Percentiles rank a stretch among this genome's conserved stretches.
Evolutionary conservation across 2,888 invertebrate species (phyloP).

Genomic region (Conchocele bisecta): DNA sequence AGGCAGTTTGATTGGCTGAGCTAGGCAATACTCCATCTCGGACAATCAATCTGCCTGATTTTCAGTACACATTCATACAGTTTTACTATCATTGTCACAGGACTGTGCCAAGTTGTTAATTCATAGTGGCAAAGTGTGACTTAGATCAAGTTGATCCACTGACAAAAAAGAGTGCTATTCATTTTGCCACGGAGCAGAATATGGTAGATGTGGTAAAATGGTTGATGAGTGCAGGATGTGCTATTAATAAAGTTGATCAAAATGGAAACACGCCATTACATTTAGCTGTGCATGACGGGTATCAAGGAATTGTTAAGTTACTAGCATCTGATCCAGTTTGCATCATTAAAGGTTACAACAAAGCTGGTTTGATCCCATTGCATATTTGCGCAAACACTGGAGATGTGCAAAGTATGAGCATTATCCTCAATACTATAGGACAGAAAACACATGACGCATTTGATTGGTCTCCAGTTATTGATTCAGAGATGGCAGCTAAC

Average conservation of each 20-base stretch:
- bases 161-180: conserved; percentile 63
- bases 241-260: conserved; percentile 51
- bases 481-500: conserved; percentile 44
- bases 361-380: conserved; percentile 51
- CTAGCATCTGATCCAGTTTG: conserved; percentile 44
- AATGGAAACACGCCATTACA: conserved; percentile 62
- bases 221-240: conserved; percentile 57
- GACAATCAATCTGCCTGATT: no score
- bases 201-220: conserved; percentile 51
- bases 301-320: conserved; percentile 44
- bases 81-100: no score
- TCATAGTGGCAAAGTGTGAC: conserved; percentile 58
- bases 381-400: conserved; percentile 56
- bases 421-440: conserved; percentile 21
- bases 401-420: conserved; percentile 38
- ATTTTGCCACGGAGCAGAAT: conserved; percentile 61
- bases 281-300: conserved; percentile 52
- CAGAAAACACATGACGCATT: conserved; percentile 1
- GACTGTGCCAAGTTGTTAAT: conserved; percentile 55
- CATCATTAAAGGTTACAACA: conserved; percentile 51
- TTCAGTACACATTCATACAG: no score
- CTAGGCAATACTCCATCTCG: no score
- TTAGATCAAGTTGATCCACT: conserved; percentile 64
- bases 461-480: conserved; percentile 6
- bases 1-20: no score